Conservation (phyloP, 2,888 invertebrate species). For the Apodemia duryi region DNA sequence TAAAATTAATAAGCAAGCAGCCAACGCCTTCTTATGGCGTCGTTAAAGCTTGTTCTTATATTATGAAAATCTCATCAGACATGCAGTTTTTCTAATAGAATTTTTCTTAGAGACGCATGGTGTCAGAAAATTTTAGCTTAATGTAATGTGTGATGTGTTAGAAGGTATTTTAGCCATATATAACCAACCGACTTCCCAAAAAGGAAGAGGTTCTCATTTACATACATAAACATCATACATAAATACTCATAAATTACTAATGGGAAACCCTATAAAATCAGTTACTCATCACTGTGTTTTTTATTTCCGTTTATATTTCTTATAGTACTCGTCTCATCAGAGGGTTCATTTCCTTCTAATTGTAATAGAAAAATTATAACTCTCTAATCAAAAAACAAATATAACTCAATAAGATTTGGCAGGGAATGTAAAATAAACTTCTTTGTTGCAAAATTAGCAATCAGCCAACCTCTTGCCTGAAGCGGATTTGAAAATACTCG, state of each 20-base stretch:
- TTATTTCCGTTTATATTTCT: too few relatives aligned
- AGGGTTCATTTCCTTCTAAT: too few relatives aligned
- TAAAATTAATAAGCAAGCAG: too few relatives aligned
- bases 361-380: too few relatives aligned
- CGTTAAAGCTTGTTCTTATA: background rate
- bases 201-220: too few relatives aligned
- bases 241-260: too few relatives aligned
- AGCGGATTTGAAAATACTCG: slow-evolving; percentile 41
- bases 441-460: slow-evolving; percentile 74
- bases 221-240: too few relatives aligned
- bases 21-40: background rate
- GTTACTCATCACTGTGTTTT: too few relatives aligned
- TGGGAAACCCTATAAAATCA: too few relatives aligned
- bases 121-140: too few relatives aligned
- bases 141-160: background rate
- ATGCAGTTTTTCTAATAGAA: slow-evolving; percentile 1
- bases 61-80: background rate
- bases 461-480: slow-evolving; percentile 45
- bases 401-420: slow-evolving; percentile 26
- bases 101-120: background rate
- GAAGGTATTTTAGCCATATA: background rate
- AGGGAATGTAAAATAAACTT: slow-evolving; percentile 46
- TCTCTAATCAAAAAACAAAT: background rate
- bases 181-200: too few relatives aligned
- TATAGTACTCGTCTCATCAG: too few relatives aligned